phyloP scores from a whole-genome alignment of 2,113 vertebrate species.

The Phalacrocorax carbo region DNA sequence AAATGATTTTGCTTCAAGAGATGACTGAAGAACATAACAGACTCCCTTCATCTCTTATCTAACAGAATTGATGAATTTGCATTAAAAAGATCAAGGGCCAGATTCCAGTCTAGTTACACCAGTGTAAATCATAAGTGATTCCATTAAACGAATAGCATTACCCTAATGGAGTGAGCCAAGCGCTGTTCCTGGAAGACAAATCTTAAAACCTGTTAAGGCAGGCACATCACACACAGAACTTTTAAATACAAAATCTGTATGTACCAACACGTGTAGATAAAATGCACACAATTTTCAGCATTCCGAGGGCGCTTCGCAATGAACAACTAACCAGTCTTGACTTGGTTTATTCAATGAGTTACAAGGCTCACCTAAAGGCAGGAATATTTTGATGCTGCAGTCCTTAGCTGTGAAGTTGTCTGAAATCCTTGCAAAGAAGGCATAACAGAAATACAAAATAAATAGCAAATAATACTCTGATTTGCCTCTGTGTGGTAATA shows the following conservation, averaged over 20 bases:
- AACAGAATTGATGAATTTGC: constrained; percentile 40
- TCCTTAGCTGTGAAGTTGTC: neutral
- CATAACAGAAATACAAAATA: neutral
- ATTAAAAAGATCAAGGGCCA: constrained; percentile 31
- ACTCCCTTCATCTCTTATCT: constrained; percentile 38
- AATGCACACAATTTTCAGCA: neutral
- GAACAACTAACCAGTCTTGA: neutral
- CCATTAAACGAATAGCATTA: neutral
- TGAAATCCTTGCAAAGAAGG: neutral
- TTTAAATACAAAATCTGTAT: neutral
- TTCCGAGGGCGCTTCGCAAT: neutral
- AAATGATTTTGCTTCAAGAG: constrained; percentile 25
- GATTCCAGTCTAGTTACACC: neutral
- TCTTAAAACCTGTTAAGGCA: neutral
- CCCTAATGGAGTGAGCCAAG: neutral
- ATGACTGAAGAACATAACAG: neutral
- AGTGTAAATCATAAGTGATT: neutral
- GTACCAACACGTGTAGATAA: neutral
- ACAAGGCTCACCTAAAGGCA: neutral
- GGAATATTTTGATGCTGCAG: neutral
- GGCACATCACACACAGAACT: neutral
- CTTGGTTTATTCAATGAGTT: neutral
- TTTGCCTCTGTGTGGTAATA: neutral
- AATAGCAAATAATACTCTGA: neutral
- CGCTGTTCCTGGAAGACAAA: neutral